phyloP scores from a whole-genome alignment of 2,888 invertebrate genomes.

The Peribatodes rhomboidaria region DNA sequence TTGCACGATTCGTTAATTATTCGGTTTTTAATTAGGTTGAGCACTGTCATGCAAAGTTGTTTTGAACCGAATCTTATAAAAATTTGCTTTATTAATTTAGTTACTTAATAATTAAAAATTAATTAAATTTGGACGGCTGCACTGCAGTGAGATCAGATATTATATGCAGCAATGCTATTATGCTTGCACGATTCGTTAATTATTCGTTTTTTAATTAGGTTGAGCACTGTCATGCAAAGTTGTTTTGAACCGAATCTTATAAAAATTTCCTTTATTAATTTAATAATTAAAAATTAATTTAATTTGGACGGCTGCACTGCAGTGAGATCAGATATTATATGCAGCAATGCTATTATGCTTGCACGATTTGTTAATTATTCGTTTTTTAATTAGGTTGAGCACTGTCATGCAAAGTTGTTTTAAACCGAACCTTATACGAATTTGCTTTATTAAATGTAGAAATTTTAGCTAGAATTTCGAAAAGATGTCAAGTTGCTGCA shows the following conservation, averaged over 20 bases:
- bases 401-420: neutral
- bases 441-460: neutral
- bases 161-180: neutral
- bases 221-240: neutral
- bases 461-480: neutral
- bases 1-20: neutral
- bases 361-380: neutral
- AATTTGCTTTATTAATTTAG: neutral
- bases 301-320: constrained; percentile 24
- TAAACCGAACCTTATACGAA: neutral
- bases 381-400: neutral
- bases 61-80: neutral
- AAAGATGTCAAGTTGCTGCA: neutral
- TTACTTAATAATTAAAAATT: too few species aligned
- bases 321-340: constrained; percentile 23
- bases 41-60: neutral
- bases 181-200: neutral
- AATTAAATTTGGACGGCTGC: too few species aligned
- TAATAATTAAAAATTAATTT: too few species aligned
- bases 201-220: too few species aligned
- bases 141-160: constrained; percentile 27
- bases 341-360: neutral
- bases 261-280: neutral
- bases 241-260: neutral
- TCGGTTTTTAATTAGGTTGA: too few species aligned